Conservation (phyloP, 2,888 invertebrate genomes). For the Mythimna vitellina region DNA sequence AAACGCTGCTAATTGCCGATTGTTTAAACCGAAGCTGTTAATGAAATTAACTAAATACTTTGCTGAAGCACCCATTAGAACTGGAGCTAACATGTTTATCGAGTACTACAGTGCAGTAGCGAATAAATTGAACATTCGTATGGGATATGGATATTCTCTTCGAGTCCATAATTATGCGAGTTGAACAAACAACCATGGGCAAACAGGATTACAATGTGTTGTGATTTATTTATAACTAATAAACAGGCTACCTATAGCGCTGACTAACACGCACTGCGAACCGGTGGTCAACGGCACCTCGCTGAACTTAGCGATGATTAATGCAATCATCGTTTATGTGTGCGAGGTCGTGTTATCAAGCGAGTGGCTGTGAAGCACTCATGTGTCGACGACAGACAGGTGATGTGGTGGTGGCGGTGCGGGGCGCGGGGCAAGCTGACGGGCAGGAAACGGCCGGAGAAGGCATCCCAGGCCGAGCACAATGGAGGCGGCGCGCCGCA, state of each 20-base stretch:
- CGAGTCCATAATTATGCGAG: slow-evolving; percentile 34
- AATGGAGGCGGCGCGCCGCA: slow-evolving; percentile 89
- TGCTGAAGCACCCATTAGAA: slow-evolving; percentile 23
- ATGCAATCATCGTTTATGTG: slow-evolving; percentile 46
- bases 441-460: slow-evolving; percentile 88
- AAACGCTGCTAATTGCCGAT: slow-evolving; percentile 45
- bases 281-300: slow-evolving; percentile 39
- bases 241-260: slow-evolving; percentile 20
- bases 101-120: slow-evolving; percentile 4
- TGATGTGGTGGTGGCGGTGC: slow-evolving; percentile 79
- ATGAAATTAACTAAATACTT: slow-evolving; percentile 50
- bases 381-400: slow-evolving; percentile 75
- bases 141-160: slow-evolving; percentile 37
- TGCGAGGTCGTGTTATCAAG: slow-evolving; percentile 60
- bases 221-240: slow-evolving; percentile 55
- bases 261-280: slow-evolving; percentile 18
- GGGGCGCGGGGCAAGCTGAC: slow-evolving; percentile 74
- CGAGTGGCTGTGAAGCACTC: slow-evolving; percentile 68
- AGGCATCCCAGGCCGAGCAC: slow-evolving; percentile 89
- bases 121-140: slow-evolving; percentile 24
- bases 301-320: slow-evolving; percentile 46
- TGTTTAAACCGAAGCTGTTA: slow-evolving; percentile 48
- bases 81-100: slow-evolving; percentile 10
- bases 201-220: slow-evolving; percentile 49
- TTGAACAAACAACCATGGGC: slow-evolving; percentile 42